These are phyloP conservation scores for Merodon equestris DNA, from an alignment of 2,888 invertebrate genomes.

Conservation along the genomic window DNA sequence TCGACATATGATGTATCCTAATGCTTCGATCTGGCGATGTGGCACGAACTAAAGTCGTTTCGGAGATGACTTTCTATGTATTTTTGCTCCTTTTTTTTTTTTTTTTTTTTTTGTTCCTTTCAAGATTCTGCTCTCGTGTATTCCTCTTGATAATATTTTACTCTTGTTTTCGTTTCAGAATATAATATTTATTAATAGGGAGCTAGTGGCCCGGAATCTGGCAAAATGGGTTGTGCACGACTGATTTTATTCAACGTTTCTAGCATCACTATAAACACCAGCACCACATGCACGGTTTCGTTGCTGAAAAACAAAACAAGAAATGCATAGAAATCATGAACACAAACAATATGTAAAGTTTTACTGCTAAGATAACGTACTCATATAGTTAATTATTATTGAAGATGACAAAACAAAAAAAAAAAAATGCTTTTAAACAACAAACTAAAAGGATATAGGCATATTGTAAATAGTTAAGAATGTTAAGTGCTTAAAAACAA, in stretches of 20 bases:
- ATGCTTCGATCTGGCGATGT: no score
- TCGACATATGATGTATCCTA: no score
- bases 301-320: constrained; percentile 35
- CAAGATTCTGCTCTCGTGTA: no score
- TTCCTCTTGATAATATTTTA: no score
- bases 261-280: constrained; percentile 45
- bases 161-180: constrained; percentile 80
- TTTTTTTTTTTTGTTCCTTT: no score
- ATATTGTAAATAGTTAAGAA: constrained; percentile 65
- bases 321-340: background rate
- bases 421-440: constrained; percentile 12
- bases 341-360: constrained; percentile 54
- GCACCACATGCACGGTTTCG: no score
- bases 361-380: constrained; percentile 63
- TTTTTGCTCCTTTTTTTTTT: no score
- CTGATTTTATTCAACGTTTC: constrained; percentile 71
- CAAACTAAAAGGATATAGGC: constrained; percentile 37
- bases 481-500: constrained; percentile 53
- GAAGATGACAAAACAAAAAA: constrained; percentile 36
- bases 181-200: constrained; percentile 91
- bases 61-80: no score
- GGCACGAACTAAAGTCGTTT: no score
- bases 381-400: constrained; percentile 42
- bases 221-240: constrained; percentile 84
- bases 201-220: constrained; percentile 90